phyloP scores from a whole-genome alignment of 2,113 vertebrate genomes.

The Natator depressus region DNA sequence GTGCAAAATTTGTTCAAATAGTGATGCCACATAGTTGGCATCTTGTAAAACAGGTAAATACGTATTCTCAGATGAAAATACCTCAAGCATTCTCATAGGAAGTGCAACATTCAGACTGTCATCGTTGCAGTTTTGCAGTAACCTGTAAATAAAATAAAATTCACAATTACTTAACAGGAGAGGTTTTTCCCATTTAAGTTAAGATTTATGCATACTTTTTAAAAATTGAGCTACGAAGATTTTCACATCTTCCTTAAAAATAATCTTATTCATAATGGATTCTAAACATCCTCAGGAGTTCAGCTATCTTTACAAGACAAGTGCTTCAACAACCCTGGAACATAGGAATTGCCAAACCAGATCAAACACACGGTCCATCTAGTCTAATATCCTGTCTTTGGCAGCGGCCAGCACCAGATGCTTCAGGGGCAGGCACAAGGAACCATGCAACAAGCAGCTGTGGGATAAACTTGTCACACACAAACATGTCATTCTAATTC shows the following conservation, averaged over 20 bases:
- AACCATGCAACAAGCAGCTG: neutral
- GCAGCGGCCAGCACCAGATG: neutral
- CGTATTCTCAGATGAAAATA: constrained; percentile 93
- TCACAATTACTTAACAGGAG: neutral
- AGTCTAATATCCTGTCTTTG: neutral
- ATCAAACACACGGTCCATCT: neutral
- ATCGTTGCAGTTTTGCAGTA: constrained; percentile 88
- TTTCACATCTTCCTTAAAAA: neutral
- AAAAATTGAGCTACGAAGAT: neutral
- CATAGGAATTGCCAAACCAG: neutral
- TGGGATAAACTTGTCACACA: neutral
- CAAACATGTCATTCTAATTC: neutral
- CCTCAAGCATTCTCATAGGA: constrained; percentile 98
- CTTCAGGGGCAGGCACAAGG: neutral
- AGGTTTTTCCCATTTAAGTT: neutral
- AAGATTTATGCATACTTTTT: neutral
- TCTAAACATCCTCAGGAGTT: neutral
- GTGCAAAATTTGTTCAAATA: constrained; percentile 98
- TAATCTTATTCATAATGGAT: neutral
- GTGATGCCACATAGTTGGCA: constrained; percentile 84
- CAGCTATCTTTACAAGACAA: neutral
- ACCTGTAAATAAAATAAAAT: constrained; percentile 74
- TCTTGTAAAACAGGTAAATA: constrained; percentile 91
- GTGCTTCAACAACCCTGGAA: neutral
- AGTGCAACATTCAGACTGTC: constrained; percentile 94